Conservation (phyloP, 2,113 vertebrate species). For the Numida meleagris region DNA sequence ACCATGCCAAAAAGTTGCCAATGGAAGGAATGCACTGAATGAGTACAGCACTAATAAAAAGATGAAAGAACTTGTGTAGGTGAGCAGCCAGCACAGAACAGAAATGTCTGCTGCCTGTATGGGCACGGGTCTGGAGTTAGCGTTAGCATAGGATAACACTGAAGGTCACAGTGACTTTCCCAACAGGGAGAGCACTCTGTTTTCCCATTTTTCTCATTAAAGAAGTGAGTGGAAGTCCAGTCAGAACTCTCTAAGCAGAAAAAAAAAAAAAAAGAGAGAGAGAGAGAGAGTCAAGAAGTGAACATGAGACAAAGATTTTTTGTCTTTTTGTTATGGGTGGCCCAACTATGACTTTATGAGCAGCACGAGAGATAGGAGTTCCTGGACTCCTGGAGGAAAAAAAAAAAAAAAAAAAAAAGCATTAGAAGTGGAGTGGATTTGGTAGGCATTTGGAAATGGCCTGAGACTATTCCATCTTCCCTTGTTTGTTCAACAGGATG, state of each 20-base stretch:
- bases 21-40: background rate
- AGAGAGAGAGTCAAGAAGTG: background rate
- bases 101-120: background rate
- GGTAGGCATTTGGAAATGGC: background rate
- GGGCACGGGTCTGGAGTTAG: background rate
- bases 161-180: background rate
- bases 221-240: background rate
- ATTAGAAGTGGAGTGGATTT: background rate
- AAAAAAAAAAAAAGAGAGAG: background rate
- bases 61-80: background rate
- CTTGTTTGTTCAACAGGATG: background rate
- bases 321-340: background rate
- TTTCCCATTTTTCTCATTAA: background rate
- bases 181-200: background rate
- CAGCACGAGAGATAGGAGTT: background rate
- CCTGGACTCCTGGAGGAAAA: background rate
- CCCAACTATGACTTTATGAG: background rate
- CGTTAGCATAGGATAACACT: accelerated
- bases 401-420: background rate
- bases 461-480: background rate
- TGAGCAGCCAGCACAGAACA: background rate
- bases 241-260: background rate
- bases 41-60: background rate
- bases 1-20: background rate
- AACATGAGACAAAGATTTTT: background rate